Conservation (phyloP, 2,797 vertebrate species). For the Dicrostonyx torquatus region DNA sequence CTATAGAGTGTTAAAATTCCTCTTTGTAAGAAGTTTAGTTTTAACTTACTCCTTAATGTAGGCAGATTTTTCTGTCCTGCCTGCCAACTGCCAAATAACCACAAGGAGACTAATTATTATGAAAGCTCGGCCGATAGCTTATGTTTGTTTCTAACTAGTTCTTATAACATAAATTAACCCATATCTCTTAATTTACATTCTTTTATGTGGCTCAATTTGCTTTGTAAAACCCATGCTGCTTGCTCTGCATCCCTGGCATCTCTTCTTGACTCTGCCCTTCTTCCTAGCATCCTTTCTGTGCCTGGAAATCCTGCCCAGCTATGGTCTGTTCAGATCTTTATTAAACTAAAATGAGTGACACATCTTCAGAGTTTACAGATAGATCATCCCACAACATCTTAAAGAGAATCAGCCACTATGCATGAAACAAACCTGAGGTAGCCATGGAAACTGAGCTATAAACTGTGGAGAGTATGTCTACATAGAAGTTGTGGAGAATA, state of each 20-base stretch:
- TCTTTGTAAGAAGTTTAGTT: neutral
- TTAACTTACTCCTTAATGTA: neutral
- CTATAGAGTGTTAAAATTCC: neutral
- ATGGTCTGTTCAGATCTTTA: neutral
- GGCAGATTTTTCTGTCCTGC: neutral
- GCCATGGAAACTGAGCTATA: neutral
- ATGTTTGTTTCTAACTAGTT: neutral
- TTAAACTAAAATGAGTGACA: neutral
- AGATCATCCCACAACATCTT: neutral
- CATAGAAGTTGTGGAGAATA: neutral
- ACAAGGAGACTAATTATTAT: neutral
- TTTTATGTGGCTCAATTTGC: neutral
- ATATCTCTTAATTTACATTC: neutral
- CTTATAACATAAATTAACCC: neutral
- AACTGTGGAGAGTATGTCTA: neutral
- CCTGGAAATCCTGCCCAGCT: neutral
- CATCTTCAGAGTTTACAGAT: neutral
- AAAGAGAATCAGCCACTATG: neutral
- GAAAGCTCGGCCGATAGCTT: neutral
- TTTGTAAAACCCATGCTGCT: neutral
- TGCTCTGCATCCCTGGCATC: neutral
- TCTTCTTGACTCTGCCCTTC: neutral
- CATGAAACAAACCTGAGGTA: neutral
- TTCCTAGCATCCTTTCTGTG: neutral
- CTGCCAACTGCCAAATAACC: neutral